Evolutionary conservation across 2,888 invertebrate genomes (phyloP).

Genomic region (Spisula subtruncata): DNA sequence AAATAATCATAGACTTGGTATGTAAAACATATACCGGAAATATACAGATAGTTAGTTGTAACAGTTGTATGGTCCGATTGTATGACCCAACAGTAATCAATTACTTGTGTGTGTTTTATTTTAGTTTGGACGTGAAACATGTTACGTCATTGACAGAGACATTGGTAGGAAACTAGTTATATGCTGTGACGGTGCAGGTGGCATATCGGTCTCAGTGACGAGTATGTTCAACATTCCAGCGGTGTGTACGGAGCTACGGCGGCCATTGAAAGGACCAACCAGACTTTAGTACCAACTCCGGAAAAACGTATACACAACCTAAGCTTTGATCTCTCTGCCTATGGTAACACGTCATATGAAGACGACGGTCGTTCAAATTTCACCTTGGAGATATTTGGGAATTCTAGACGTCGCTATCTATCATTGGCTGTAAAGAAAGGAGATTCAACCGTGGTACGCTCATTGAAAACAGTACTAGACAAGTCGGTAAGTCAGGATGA

Average conservation of each 20-base stretch:
- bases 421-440: conserved; percentile 83
- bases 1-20: too few species aligned
- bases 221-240: conserved; percentile 82
- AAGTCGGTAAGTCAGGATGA: conserved; percentile 83
- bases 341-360: conserved; percentile 74
- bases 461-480: conserved; percentile 84
- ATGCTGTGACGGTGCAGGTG: conserved; percentile 84
- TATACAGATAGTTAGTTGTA: too few species aligned
- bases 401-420: conserved; percentile 83
- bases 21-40: too few species aligned
- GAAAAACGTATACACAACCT: conserved; percentile 82
- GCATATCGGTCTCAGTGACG: conserved; percentile 85
- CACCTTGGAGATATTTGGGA: conserved; percentile 85
- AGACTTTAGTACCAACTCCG: conserved; percentile 78
- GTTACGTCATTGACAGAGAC: conserved; percentile 77
- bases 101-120: conserved; percentile 52
- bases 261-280: conserved; percentile 80
- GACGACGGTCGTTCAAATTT: conserved; percentile 79
- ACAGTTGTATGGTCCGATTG: too few species aligned
- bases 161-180: conserved; percentile 82
- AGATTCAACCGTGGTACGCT: conserved; percentile 84
- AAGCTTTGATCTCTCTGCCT: conserved; percentile 84
- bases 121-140: conserved; percentile 83
- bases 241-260: too few species aligned
- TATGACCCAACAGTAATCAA: too few species aligned